These are phyloP conservation scores for Cinclus cinclus DNA, from an alignment of 2,113 vertebrate species.

Conservation along the genomic window DNA sequence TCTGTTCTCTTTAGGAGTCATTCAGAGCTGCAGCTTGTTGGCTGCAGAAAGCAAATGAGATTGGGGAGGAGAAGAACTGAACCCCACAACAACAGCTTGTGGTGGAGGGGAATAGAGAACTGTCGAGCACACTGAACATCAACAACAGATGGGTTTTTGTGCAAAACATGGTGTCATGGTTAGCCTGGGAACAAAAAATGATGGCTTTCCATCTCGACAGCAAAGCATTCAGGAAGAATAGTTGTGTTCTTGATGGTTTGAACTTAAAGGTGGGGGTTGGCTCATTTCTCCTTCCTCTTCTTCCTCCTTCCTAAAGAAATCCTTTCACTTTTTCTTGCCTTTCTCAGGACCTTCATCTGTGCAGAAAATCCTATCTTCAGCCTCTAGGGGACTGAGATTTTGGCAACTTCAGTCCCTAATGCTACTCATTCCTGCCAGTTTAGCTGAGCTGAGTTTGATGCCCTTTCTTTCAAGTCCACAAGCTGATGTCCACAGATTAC, in stretches of 20 bases:
- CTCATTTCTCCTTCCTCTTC: background rate
- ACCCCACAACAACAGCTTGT: slow-evolving; percentile 63
- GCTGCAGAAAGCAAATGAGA: slow-evolving; percentile 45
- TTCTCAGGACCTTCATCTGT: background rate
- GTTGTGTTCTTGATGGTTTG: background rate
- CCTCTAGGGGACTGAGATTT: background rate
- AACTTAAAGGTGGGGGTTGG: background rate
- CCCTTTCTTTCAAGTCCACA: slow-evolving; percentile 1
- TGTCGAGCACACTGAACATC: slow-evolving; percentile 53
- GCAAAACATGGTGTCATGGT: slow-evolving; percentile 38
- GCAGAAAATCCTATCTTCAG: background rate
- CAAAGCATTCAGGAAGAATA: background rate
- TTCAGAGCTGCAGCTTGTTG: slow-evolving; percentile 31
- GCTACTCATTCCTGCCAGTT: background rate
- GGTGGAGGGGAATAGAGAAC: slow-evolving; percentile 48
- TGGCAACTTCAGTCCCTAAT: background rate
- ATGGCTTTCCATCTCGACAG: slow-evolving; percentile 6
- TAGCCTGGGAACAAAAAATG: slow-evolving; percentile 13
- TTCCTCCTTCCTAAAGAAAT: background rate
- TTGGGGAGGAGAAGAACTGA: slow-evolving; percentile 50
- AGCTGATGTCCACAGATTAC: background rate
- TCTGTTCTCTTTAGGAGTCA: slow-evolving; percentile 26
- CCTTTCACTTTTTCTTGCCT: background rate
- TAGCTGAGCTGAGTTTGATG: background rate
- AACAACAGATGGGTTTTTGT: slow-evolving; percentile 70